A percentile compares a stretch with the other conserved stretches of the same genome.
Evolutionary conservation across 2,113 vertebrate species (phyloP).

Genomic region (Ranitomeya imitator): DNA sequence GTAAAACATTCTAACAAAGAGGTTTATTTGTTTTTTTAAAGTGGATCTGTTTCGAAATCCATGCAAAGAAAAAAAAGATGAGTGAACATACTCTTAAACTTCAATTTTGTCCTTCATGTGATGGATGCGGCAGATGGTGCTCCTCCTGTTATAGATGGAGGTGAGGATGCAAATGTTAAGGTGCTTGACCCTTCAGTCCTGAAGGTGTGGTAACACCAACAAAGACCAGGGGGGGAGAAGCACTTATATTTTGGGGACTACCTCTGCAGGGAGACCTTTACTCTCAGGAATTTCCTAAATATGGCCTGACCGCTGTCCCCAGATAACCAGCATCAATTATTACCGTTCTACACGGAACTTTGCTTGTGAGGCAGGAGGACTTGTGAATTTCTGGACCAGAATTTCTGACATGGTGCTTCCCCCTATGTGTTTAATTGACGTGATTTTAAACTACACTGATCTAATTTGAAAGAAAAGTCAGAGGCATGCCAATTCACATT

Average conservation of each 20-base stretch:
- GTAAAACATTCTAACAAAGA: too few species aligned
- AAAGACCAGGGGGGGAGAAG: not conserved
- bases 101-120: too few species aligned
- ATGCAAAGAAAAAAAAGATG: too few species aligned
- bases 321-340: not conserved
- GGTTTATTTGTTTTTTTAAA: too few species aligned
- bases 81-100: too few species aligned
- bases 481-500: slow-evolving; percentile 41
- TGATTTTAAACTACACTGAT: slow-evolving; percentile 50
- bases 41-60: too few species aligned
- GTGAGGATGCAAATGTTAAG: not conserved
- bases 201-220: not conserved
- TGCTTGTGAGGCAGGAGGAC: not conserved
- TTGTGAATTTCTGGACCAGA: not conserved
- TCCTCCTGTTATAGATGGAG: not conserved
- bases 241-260: too few species aligned
- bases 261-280: not conserved
- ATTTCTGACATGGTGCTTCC: slow-evolving; percentile 27
- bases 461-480: slow-evolving; percentile 49
- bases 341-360: not conserved
- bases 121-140: too few species aligned
- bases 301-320: not conserved
- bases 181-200: not conserved
- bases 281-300: not conserved
- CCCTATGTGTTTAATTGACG: slow-evolving; percentile 46